These are phyloP conservation scores for Oeneis ivallda DNA, from an alignment of 2,888 invertebrate species.

Conservation along the genomic window DNA sequence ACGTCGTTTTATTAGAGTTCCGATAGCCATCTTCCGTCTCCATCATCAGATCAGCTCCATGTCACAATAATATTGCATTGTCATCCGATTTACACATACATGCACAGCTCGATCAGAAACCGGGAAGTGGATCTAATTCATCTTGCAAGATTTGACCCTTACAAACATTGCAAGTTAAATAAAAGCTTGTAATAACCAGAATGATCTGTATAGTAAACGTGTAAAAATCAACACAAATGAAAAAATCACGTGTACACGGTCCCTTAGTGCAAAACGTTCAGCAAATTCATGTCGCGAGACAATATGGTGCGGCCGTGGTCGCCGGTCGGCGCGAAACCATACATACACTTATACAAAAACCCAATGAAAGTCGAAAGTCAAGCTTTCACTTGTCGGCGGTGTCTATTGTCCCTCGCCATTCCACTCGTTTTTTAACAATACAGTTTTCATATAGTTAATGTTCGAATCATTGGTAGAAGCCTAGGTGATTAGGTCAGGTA, in stretches of 20 bases:
- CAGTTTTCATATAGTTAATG: slow-evolving; percentile 50
- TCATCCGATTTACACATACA: too few species aligned
- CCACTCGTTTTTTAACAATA: slow-evolving; percentile 63
- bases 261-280: slow-evolving; percentile 32
- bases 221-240: not conserved
- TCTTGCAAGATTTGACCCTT: too few species aligned
- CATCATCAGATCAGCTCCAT: too few species aligned
- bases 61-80: too few species aligned
- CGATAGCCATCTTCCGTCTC: too few species aligned
- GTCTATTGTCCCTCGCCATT: slow-evolving; percentile 58
- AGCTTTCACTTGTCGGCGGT: slow-evolving; percentile 77
- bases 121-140: too few species aligned
- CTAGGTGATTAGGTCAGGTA: slow-evolving; percentile 47
- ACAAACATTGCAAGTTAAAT: too few species aligned
- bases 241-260: slow-evolving; percentile 22
- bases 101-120: too few species aligned
- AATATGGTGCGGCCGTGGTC: slow-evolving; percentile 71
- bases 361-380: slow-evolving; percentile 80
- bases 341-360: slow-evolving; percentile 77
- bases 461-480: slow-evolving; percentile 50
- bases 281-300: slow-evolving; percentile 70
- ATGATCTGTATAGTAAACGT: too few species aligned
- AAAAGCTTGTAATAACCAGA: too few species aligned
- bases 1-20: too few species aligned
- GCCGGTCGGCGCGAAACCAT: slow-evolving; percentile 59